Evolutionary conservation across 2,797 vertebrate species (phyloP).

Genomic region (Mus minutoides): DNA sequence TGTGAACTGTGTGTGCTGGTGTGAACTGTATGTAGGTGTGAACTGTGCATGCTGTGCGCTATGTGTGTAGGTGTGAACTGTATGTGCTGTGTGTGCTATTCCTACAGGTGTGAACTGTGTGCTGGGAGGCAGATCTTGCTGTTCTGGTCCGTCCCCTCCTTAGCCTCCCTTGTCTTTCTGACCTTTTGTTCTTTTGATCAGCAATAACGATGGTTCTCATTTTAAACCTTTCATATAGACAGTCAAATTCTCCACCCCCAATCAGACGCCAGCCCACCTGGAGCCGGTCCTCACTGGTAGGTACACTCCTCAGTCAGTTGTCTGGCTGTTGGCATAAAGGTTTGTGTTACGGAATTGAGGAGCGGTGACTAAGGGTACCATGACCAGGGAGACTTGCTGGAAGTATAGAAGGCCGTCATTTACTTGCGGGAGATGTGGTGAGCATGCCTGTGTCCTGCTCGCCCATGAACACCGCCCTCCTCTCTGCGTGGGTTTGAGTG

Average conservation of each 20-base stretch:
- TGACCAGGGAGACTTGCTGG: background rate
- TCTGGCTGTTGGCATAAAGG: background rate
- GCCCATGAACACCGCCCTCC: fast-evolving
- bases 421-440: background rate
- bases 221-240: conserved; percentile 86
- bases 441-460: background rate
- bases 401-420: background rate
- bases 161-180: background rate
- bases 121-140: background rate
- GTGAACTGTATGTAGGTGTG: background rate
- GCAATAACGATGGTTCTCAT: background rate
- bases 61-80: no score
- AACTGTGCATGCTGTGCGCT: background rate
- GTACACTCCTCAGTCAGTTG: conserved; percentile 66
- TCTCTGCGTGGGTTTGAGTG: background rate
- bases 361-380: background rate
- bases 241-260: conserved; percentile 94
- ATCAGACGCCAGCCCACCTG: conserved; percentile 95
- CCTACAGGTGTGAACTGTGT: background rate
- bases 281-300: conserved; percentile 93
- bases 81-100: background rate
- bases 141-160: background rate
- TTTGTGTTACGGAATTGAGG: background rate
- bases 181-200: background rate
- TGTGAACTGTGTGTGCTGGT: background rate